phyloP scores from a whole-genome alignment of 2,888 invertebrate genomes.

The Caenorhabditis sp. region DNA sequence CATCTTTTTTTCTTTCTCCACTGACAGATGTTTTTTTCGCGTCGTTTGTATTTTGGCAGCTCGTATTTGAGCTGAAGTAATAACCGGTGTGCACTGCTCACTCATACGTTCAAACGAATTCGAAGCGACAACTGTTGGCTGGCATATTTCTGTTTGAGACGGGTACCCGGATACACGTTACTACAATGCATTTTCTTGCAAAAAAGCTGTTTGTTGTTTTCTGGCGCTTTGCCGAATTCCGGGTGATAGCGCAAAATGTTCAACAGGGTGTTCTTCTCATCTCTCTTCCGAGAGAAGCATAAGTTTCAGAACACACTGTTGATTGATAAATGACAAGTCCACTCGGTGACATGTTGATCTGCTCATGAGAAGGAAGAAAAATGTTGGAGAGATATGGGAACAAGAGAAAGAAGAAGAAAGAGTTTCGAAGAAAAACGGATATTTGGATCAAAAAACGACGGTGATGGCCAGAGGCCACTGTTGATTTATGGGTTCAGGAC shows the following conservation, averaged over 20 bases:
- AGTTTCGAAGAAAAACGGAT: slow-evolving; percentile 52
- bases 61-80: slow-evolving; percentile 48
- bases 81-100: slow-evolving; percentile 51
- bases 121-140: slow-evolving; percentile 60
- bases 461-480: slow-evolving; percentile 56
- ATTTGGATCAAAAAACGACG: slow-evolving; percentile 52
- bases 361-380: slow-evolving; percentile 29
- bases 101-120: slow-evolving; percentile 49
- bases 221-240: neutral
- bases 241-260: neutral
- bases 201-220: slow-evolving; percentile 42
- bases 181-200: slow-evolving; percentile 26
- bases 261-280: slow-evolving; percentile 31
- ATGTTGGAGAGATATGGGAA: slow-evolving; percentile 1
- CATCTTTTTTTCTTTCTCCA: neutral
- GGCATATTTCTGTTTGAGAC: slow-evolving; percentile 31
- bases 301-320: slow-evolving; percentile 46
- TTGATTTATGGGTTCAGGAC: slow-evolving; percentile 51
- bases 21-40: slow-evolving; percentile 53
- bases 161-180: slow-evolving; percentile 25
- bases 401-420: slow-evolving; percentile 6
- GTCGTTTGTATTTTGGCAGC: slow-evolving; percentile 45
- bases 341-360: slow-evolving; percentile 28
- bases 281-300: neutral
- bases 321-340: slow-evolving; percentile 60